These are phyloP conservation scores for Sisor rabdophorus DNA, from an alignment of 2,113 vertebrate genomes.

Conservation along the genomic window DNA sequence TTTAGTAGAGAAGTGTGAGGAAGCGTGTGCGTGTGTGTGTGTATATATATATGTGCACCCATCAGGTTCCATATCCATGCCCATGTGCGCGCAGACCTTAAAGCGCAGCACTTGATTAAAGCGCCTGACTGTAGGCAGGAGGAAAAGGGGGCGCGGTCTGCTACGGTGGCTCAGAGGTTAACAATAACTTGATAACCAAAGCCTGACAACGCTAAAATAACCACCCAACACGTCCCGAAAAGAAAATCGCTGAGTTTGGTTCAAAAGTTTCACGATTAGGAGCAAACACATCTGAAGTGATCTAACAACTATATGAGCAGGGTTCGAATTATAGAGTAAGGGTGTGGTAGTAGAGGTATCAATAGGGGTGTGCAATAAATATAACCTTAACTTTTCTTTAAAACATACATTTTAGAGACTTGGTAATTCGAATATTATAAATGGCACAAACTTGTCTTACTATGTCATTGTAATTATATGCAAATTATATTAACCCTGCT, in stretches of 20 bases:
- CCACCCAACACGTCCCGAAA: not conserved
- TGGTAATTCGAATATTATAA: not conserved
- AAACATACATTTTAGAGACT: not conserved
- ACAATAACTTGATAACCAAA: not conserved
- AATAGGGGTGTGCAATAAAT: not conserved
- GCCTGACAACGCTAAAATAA: not conserved
- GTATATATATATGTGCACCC: not conserved
- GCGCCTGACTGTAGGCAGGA: slow-evolving; percentile 9
- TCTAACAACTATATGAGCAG: not conserved
- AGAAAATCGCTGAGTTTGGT: not conserved
- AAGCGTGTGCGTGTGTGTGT: not conserved
- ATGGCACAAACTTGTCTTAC: not conserved
- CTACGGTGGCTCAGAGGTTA: slow-evolving; percentile 25
- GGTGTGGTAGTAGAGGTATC: not conserved
- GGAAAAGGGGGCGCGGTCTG: slow-evolving; percentile 9
- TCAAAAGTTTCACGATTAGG: not conserved
- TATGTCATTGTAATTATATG: not conserved
- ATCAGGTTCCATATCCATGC: not conserved
- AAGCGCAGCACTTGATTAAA: slow-evolving; percentile 21
- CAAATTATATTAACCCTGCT: not conserved
- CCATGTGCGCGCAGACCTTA: slow-evolving; percentile 1
- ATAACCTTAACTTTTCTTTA: not conserved
- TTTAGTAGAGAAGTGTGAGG: not conserved
- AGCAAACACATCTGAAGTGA: not conserved
- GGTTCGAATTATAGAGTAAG: not conserved